phyloP scores from a whole-genome alignment of 2,797 vertebrate species.

The Sibirionetta formosa region DNA sequence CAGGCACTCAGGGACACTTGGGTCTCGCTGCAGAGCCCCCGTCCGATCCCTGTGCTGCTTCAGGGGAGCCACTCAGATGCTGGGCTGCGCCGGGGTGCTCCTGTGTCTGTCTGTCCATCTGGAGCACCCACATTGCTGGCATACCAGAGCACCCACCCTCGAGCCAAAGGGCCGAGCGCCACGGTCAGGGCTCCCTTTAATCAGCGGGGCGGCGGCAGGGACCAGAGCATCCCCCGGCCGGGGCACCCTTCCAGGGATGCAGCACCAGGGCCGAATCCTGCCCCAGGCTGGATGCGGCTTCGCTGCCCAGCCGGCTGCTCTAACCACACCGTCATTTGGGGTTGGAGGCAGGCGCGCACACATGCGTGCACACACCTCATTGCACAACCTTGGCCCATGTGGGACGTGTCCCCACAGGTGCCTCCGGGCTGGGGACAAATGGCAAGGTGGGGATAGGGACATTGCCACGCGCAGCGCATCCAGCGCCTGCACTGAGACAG shows the following conservation, averaged over 20 bases:
- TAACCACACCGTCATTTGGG: neutral
- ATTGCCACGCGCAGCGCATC: accelerated
- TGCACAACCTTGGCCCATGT: neutral
- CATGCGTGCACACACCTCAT: neutral
- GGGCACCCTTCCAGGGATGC: neutral
- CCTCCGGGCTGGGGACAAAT: neutral
- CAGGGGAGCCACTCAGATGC: accelerated
- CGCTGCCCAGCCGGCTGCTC: neutral
- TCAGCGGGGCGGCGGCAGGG: neutral
- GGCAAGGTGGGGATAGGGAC: neutral
- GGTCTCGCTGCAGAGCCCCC: neutral
- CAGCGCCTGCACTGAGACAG: neutral
- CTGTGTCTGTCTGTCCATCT: accelerated
- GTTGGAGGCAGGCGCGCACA: neutral
- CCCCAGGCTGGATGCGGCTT: neutral
- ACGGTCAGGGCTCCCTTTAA: slow-evolving; percentile 49
- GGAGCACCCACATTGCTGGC: neutral
- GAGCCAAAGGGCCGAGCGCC: neutral
- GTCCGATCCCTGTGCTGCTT: neutral
- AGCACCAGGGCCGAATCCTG: neutral
- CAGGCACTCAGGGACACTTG: accelerated
- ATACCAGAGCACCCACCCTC: neutral
- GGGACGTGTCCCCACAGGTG: accelerated
- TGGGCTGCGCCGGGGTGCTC: accelerated
- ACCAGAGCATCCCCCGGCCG: neutral